Base-by-base conservation (phyloP, 2,888 invertebrate species). In the Stenoptilia bipunctidactyla region DNA sequence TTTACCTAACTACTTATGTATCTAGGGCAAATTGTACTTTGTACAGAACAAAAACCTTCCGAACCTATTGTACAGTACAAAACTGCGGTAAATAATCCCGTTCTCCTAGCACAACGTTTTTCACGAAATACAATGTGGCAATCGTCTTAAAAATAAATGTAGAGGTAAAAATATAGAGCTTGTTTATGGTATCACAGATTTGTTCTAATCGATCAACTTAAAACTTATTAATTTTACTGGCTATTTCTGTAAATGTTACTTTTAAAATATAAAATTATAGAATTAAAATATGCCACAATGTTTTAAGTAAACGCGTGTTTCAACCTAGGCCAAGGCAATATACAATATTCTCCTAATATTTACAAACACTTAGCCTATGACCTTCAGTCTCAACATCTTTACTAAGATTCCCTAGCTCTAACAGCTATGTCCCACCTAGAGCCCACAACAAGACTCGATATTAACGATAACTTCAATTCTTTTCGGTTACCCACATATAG, bases 1-100 rank as follows among this genome's bases (percentile, higher is more conserved):
- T 69, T 79, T 71, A 76, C 79, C 83, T 85, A 85, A 77, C 84
- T 84, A 85, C 82, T 82, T 83, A 83, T 71, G 74, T 67, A 56
- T 70, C 75, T 84, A 84, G 72, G 79, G 79, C 80, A 73, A 74
- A 74, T 77, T 82, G 84, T 83, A 85, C 83, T 85, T 83, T 70
- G 84, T 85, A 85, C 85, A 84, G 77, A 79, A 67, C 66, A 61
- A 65, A 77, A 77, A 72, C 71, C 70, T 65, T 70, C 59, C 63
- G 51, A 58, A 60, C 63, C 61, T 55, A 65, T 65, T 67, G 69
- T 68, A 71, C 70, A 68, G 65, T 66, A 67, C 58, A 68, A 66
- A 70, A 67, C 67, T 66, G 69, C 55, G 52, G 61, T 60, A 63
- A 60, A 48, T 59, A 58, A 57, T 62, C 55, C 58, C 51, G 58